These are phyloP conservation scores for Hypothenemus hampei DNA, from an alignment of 1,140 invertebrate genomes.

Conservation along the genomic window DNA sequence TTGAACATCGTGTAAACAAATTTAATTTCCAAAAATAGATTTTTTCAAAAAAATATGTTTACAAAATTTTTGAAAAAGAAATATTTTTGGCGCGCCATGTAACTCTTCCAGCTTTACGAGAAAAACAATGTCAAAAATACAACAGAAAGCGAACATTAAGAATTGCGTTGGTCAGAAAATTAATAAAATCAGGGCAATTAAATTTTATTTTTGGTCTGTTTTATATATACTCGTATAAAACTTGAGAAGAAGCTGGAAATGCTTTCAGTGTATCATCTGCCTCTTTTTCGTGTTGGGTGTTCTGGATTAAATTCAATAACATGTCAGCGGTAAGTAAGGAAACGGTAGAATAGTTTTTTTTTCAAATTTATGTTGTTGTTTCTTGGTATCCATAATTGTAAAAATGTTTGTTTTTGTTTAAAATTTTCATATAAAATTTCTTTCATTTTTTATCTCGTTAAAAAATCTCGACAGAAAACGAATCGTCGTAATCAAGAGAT, in stretches of 20 bases:
- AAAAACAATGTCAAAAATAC: neutral
- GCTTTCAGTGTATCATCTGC: constrained; percentile 1
- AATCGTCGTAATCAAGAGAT: too few relatives aligned
- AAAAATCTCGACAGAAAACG: too few relatives aligned
- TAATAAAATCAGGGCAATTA: neutral
- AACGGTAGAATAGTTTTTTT: neutral
- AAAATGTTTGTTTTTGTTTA: neutral
- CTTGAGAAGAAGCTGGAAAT: neutral
- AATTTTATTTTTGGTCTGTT: constrained; percentile 1
- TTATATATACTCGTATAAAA: neutral
- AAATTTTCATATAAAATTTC: neutral
- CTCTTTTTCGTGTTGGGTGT: neutral
- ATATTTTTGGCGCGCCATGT: neutral
- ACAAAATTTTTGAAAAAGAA: too few relatives aligned
- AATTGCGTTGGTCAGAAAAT: constrained; percentile 3
- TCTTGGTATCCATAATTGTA: neutral
- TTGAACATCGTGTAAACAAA: neutral
- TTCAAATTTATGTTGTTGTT: neutral
- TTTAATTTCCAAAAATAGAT: neutral
- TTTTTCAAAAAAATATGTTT: neutral
- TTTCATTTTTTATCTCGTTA: too few relatives aligned
- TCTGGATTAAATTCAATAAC: neutral
- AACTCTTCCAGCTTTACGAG: neutral
- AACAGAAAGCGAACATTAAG: neutral
- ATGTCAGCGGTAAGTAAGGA: constrained; percentile 3